A percentile compares a stretch with the other conserved stretches of the same genome.
Evolutionary conservation across 2,888 invertebrate species (phyloP).

Genomic region (Macaria liturata): DNA sequence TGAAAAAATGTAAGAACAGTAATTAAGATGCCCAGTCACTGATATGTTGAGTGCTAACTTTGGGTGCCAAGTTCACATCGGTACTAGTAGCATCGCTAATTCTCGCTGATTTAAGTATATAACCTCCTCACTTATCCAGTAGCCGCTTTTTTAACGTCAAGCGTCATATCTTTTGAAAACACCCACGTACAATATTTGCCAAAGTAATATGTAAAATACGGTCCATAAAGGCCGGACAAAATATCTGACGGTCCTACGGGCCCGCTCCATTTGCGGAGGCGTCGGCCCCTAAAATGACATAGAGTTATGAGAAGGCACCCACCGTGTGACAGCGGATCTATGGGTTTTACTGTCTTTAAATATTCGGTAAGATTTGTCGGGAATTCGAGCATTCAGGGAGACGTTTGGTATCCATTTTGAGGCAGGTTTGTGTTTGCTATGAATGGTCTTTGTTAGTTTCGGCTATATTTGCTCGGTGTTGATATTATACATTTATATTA

Average conservation of each 20-base stretch:
- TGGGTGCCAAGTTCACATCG: too few relatives aligned
- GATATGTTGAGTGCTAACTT: too few relatives aligned
- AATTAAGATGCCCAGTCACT: too few relatives aligned
- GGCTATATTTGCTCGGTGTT: too few relatives aligned
- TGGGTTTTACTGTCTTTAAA: slow-evolving; percentile 6
- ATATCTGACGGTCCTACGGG: slow-evolving; percentile 42
- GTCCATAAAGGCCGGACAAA: slow-evolving; percentile 24
- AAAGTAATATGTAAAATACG: slow-evolving; percentile 3
- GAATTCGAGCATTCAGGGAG: neutral
- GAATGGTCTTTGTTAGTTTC: neutral
- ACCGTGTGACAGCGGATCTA: slow-evolving; percentile 10
- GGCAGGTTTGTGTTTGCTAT: neutral
- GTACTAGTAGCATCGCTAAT: too few relatives aligned
- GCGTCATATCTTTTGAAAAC: neutral
- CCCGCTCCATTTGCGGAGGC: slow-evolving; percentile 54
- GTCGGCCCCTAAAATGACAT: slow-evolving; percentile 57
- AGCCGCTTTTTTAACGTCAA: too few relatives aligned
- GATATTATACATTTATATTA: too few relatives aligned
- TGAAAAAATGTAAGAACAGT: too few relatives aligned
- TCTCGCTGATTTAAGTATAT: too few relatives aligned
- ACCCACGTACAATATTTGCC: neutral
- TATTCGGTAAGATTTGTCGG: neutral
- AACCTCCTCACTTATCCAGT: too few relatives aligned
- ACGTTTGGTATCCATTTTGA: neutral
- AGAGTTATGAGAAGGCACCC: slow-evolving; percentile 42